A percentile compares a stretch with the other conserved stretches of the same genome.
These are phyloP conservation scores for Orussus abietinus DNA, from an alignment of 1,140 invertebrate genomes.

Conservation along the genomic window DNA sequence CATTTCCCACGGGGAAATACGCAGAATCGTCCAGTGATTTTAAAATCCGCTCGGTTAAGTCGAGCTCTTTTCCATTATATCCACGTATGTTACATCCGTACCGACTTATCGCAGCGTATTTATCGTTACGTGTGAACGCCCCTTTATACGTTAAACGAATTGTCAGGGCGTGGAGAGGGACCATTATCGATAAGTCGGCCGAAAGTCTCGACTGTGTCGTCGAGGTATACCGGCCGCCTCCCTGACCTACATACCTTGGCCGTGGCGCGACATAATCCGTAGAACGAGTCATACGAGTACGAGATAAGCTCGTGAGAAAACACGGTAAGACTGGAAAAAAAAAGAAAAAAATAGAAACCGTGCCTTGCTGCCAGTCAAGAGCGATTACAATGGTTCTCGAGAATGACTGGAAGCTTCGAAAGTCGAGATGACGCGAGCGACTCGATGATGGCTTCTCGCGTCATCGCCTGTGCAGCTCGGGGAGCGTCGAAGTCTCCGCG, in stretches of 20 bases:
- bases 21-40: neutral
- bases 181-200: conserved; percentile 37
- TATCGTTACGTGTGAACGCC: neutral
- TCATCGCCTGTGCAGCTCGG: too few species aligned
- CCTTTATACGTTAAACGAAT: conserved; percentile 8
- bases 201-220: conserved; percentile 33
- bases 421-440: too few species aligned
- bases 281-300: too few species aligned
- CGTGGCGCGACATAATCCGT: conserved; percentile 26
- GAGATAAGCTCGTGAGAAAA: too few species aligned
- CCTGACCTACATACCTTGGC: conserved; percentile 46
- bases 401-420: neutral
- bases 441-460: too few species aligned
- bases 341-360: conserved; percentile 9
- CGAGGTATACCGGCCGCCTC: conserved; percentile 40
- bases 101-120: neutral
- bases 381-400: neutral
- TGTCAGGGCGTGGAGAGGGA: conserved; percentile 10
- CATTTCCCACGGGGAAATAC: neutral
- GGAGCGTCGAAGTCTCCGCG: too few species aligned
- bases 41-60: conserved; percentile 10
- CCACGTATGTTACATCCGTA: too few species aligned
- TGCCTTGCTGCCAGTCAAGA: conserved; percentile 18
- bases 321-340: conserved; percentile 1
- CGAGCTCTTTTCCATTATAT: neutral